phyloP scores from a whole-genome alignment of 1,140 invertebrate genomes.

The Euglossa dilemma region DNA sequence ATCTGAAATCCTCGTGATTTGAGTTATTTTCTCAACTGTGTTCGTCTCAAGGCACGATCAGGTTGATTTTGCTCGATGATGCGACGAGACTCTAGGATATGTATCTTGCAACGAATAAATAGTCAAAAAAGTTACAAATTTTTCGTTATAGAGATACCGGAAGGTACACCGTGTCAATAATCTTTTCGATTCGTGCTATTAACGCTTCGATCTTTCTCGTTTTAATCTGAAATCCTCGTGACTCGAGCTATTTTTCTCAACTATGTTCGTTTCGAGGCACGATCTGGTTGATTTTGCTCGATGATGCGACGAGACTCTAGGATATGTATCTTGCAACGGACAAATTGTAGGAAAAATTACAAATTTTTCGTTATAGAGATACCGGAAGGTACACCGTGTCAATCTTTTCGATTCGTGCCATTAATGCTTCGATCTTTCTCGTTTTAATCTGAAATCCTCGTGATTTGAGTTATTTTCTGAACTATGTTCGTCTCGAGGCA shows the following conservation, averaged over 20 bases:
- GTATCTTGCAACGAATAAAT: not conserved
- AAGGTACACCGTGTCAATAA: no score
- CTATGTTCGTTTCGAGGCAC: not conserved
- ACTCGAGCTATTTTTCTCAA: no score
- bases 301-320: not conserved
- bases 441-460: no score
- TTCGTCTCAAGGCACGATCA: not conserved
- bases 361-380: no score
- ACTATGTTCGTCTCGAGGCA: not conserved
- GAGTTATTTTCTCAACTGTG: no score
- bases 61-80: not conserved
- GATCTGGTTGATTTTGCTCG: not conserved
- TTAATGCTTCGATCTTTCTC: no score
- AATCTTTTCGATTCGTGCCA: no score
- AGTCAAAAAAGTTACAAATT: not conserved
- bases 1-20: no score
- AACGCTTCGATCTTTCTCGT: not conserved
- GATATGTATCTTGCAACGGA: not conserved
- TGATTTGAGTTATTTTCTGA: no score
- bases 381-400: no score
- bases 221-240: no score
- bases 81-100: not conserved
- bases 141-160: no score
- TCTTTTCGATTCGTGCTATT: not conserved
- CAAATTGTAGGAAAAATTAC: conserved; percentile 27